Evolutionary conservation across 1,140 invertebrate genomes (phyloP).

Genomic region (Neodiprion fabricii): DNA sequence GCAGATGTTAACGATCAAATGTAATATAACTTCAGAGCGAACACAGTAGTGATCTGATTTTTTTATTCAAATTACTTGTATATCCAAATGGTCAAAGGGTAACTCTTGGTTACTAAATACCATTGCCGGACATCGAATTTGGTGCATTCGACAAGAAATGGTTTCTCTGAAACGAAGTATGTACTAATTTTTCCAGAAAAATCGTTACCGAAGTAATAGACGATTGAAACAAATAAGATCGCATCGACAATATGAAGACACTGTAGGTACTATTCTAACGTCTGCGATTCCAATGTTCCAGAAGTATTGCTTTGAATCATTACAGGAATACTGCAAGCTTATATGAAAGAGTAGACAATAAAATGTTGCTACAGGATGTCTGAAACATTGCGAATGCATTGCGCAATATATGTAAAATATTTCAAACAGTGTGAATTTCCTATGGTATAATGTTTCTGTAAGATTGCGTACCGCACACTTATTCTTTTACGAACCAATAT

Average conservation of each 20-base stretch:
- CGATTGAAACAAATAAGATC: conserved; percentile 4
- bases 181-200: too few relatives aligned
- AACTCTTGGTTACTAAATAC: conserved; percentile 82
- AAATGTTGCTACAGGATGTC: too few relatives aligned
- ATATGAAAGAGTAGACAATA: too few relatives aligned
- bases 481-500: conserved; percentile 71
- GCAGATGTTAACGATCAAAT: conserved; percentile 28
- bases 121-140: conserved; percentile 88
- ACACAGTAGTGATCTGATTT: conserved; percentile 40
- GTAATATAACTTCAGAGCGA: background rate
- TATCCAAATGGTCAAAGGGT: conserved; percentile 83
- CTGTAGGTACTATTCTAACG: background rate
- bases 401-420: too few relatives aligned
- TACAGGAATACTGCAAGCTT: too few relatives aligned
- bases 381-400: too few relatives aligned
- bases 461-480: background rate
- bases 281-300: background rate
- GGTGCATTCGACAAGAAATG: conserved; percentile 79
- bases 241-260: too few relatives aligned
- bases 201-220: too few relatives aligned
- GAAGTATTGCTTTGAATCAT: background rate
- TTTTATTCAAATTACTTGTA: conserved; percentile 67
- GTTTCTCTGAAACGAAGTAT: conserved; percentile 65
- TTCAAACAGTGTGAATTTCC: too few relatives aligned
- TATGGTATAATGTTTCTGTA: background rate